Conservation (phyloP, 2,113 vertebrate genomes). For the Puma concolor region DNA sequence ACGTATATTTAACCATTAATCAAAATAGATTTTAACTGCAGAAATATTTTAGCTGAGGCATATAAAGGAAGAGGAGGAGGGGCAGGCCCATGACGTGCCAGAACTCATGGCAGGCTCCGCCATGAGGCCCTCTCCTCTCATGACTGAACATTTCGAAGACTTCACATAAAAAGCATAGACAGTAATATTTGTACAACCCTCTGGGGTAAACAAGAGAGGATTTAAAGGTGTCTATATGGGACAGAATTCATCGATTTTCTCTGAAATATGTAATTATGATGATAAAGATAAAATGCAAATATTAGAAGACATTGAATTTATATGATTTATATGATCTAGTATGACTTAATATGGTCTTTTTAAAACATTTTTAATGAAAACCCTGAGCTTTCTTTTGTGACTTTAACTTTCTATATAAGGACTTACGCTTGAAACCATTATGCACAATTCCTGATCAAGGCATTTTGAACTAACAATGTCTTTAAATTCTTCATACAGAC, state of each 20-base stretch:
- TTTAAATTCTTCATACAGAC: conserved; percentile 40
- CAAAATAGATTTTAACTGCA: conserved; percentile 40
- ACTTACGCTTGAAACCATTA: conserved; percentile 13
- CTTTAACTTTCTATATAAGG: neutral
- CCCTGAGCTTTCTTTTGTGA: neutral
- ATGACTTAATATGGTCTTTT: neutral
- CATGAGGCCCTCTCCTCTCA: neutral
- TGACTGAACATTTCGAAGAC: no score
- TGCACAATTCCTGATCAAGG: neutral
- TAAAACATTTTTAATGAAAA: conserved; percentile 33
- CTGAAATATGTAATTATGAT: conserved; percentile 2
- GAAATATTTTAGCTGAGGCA: conserved; percentile 15
- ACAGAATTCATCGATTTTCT: conserved; percentile 45
- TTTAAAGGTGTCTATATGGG: neutral
- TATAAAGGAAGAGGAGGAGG: neutral
- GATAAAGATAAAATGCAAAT: conserved; percentile 45
- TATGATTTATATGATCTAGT: neutral
- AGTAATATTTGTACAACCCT: neutral
- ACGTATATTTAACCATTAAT: neutral
- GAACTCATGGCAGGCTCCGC: fast-evolving
- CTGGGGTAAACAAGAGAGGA: neutral
- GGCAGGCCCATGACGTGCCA: neutral
- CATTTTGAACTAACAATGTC: neutral
- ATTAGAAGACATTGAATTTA: conserved; percentile 2
- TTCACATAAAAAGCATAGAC: neutral